Percentiles rank a stretch among this genome's conserved stretches.
These are phyloP conservation scores for Poicephalus gulielmi DNA, from an alignment of 2,113 vertebrate genomes.

Conservation along the genomic window DNA sequence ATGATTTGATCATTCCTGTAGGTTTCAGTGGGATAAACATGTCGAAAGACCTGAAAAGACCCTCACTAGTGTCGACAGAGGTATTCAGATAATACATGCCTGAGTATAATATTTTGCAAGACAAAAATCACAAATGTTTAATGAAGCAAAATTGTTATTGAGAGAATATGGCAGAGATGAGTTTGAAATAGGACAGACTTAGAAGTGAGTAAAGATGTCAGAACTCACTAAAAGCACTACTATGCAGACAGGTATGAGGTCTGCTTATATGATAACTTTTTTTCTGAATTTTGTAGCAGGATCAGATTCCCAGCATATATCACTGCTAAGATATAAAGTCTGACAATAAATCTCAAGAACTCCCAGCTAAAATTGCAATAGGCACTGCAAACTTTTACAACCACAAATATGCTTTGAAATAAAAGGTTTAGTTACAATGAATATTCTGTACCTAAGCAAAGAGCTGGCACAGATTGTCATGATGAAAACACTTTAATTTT, in stretches of 20 bases:
- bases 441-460: background rate
- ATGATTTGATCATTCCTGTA: background rate
- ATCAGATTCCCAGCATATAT: background rate
- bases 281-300: background rate
- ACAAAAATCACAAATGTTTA: background rate
- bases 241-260: background rate
- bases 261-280: background rate
- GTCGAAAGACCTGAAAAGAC: background rate
- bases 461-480: background rate
- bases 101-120: background rate
- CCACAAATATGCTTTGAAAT: background rate
- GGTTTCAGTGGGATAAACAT: background rate
- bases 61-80: background rate
- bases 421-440: background rate
- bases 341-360: background rate
- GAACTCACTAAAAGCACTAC: background rate
- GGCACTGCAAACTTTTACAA: background rate
- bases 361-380: background rate
- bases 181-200: background rate
- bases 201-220: background rate
- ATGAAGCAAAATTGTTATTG: background rate
- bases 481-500: background rate
- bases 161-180: background rate
- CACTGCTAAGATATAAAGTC: background rate
- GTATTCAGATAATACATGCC: background rate